Conservation (phyloP, 2,113 vertebrate genomes). For the Rhinoptilus africanus region DNA sequence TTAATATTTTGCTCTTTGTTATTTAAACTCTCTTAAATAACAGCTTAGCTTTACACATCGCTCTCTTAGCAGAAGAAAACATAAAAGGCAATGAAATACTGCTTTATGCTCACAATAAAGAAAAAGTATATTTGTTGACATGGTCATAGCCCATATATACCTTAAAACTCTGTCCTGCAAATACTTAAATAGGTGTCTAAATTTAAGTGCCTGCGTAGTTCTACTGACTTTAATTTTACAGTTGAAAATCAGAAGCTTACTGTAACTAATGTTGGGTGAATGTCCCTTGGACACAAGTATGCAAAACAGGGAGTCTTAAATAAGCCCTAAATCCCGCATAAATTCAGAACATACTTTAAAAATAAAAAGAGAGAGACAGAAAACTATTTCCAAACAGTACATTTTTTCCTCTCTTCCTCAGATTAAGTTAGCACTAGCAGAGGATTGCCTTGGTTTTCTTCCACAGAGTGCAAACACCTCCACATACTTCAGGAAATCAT, state of each 20-base stretch:
- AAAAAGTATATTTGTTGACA: neutral
- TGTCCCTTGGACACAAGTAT: neutral
- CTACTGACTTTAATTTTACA: neutral
- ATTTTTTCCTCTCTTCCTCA: neutral
- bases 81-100: neutral
- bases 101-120: neutral
- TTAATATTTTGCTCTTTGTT: neutral
- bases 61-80: neutral
- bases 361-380: neutral
- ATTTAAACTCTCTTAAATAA: neutral
- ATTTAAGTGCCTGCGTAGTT: rapidly evolving
- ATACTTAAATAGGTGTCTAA: neutral
- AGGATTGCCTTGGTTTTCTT: neutral
- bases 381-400: neutral
- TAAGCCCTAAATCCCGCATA: neutral
- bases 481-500: neutral
- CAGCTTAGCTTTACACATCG: neutral
- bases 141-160: neutral
- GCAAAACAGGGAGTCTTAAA: neutral
- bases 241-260: neutral
- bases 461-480: neutral
- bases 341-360: neutral
- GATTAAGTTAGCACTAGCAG: neutral
- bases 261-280: neutral
- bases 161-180: neutral